Evolutionary conservation across 2,113 vertebrate species (phyloP).

Genomic region (Pimephales promelas): DNA sequence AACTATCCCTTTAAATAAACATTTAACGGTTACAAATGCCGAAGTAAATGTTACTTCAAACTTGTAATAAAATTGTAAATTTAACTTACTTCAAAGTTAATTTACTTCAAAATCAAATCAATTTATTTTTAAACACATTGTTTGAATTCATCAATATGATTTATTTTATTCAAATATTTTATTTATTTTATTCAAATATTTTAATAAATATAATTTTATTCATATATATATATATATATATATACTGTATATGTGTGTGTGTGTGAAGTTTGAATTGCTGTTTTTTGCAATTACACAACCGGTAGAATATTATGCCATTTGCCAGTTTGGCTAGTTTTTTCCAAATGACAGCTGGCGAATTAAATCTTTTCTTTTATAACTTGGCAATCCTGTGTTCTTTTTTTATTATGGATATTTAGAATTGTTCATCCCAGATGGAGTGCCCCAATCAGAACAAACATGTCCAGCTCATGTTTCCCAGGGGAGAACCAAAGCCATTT

Average conservation of each 20-base stretch:
- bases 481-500: neutral
- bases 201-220: too few relatives aligned
- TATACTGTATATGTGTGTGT: too few relatives aligned
- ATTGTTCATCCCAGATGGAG: neutral
- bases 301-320: neutral
- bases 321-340: neutral
- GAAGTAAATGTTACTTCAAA: neutral
- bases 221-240: too few relatives aligned
- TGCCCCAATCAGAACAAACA: neutral
- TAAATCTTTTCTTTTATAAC: neutral
- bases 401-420: neutral
- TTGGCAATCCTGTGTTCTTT: neutral
- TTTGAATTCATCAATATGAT: neutral
- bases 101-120: neutral
- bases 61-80: neutral
- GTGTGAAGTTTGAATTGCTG: too few relatives aligned
- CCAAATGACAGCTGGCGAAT: neutral
- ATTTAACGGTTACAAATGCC: neutral
- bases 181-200: too few relatives aligned
- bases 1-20: too few relatives aligned
- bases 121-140: neutral
- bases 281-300: neutral
- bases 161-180: neutral
- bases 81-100: neutral
- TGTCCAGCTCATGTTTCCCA: neutral